phyloP scores from a whole-genome alignment of 2,113 vertebrate species.

The Pongo abelii region DNA sequence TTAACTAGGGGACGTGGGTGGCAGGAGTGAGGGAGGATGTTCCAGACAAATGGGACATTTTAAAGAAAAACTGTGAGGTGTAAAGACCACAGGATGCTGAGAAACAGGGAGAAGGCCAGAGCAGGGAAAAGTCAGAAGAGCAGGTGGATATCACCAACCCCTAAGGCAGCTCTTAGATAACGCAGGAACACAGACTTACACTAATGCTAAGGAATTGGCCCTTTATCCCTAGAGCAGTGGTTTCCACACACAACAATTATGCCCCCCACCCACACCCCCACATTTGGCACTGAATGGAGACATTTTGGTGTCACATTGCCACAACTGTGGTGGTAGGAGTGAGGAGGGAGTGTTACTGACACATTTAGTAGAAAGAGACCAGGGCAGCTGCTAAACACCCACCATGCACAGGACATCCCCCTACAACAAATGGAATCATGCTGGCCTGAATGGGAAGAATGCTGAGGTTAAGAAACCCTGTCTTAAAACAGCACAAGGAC shows the following conservation, averaged over 20 bases:
- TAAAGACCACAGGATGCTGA: not conserved
- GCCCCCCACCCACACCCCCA: rapidly evolving
- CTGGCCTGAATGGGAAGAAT: not conserved
- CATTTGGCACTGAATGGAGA: not conserved
- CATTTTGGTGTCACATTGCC: not conserved
- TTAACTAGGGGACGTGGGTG: not conserved
- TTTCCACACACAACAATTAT: not conserved
- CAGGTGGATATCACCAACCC: too few relatives aligned
- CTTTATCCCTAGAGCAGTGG: not conserved
- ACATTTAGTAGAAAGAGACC: not conserved
- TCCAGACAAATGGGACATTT: not conserved
- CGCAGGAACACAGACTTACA: too few relatives aligned
- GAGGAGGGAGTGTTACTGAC: too few relatives aligned
- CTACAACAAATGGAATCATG: not conserved
- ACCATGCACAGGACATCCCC: rapidly evolving
- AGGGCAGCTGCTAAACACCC: not conserved
- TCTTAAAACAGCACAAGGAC: not conserved
- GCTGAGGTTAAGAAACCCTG: not conserved
- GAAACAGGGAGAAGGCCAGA: not conserved
- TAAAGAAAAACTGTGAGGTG: not conserved
- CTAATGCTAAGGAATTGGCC: not conserved
- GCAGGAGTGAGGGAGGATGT: not conserved
- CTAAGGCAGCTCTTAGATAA: too few relatives aligned
- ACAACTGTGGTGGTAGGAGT: not conserved
- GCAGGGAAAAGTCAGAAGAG: not conserved